These are phyloP conservation scores for Sthenelais limicola DNA, from an alignment of 2,888 invertebrate species.

Conservation along the genomic window DNA sequence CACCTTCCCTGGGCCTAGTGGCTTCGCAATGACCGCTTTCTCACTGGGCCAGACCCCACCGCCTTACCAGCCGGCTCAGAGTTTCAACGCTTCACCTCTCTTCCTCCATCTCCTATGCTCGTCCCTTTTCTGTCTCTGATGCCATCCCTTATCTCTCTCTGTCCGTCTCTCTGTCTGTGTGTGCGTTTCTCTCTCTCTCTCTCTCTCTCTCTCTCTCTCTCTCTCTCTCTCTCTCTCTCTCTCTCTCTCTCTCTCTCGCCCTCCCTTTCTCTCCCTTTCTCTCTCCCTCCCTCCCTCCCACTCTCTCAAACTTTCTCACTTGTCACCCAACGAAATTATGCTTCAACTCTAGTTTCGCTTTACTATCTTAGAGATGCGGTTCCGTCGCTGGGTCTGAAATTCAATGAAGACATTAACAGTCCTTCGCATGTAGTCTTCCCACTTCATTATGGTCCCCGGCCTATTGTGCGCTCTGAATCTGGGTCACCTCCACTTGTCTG, in stretches of 20 bases:
- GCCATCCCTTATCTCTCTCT: neutral
- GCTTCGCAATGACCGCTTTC: constrained; percentile 28
- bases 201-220: constrained; percentile 8
- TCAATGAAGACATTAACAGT: no score
- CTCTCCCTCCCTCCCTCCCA: constrained; percentile 8
- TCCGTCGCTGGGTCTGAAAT: no score
- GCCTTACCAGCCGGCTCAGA: neutral
- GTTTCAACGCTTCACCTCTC: neutral
- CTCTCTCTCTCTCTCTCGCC: neutral
- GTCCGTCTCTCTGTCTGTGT: neutral
- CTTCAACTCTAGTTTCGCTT: no score
- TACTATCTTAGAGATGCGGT: no score
- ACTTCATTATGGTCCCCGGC: no score
- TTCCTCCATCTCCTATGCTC: neutral
- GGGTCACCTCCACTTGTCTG: no score
- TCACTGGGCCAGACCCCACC: constrained; percentile 9
- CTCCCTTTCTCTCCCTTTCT: constrained; percentile 21
- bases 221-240: neutral
- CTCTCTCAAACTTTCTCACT: neutral
- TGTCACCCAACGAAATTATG: no score
- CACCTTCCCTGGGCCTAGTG: neutral
- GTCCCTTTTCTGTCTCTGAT: neutral
- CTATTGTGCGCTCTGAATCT: no score
- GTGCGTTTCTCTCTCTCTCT: neutral
- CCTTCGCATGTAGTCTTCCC: no score